Conservation (phyloP, 2,113 vertebrate species). For the Seriola dumerili region DNA sequence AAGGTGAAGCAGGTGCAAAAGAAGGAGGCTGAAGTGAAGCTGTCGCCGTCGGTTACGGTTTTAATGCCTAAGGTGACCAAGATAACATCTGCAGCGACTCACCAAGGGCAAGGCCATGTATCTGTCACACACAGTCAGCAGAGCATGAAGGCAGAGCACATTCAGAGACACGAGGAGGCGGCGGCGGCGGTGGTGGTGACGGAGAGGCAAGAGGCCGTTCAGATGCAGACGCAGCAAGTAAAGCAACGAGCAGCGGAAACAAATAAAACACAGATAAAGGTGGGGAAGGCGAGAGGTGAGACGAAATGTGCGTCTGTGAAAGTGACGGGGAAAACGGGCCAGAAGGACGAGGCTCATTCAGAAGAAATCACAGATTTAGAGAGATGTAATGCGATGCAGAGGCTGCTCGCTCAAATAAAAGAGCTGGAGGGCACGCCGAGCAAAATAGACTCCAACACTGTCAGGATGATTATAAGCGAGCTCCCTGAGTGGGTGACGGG, state of each 20-base stretch:
- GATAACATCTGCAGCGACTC: slow-evolving; percentile 46
- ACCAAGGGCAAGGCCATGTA: slow-evolving; percentile 69
- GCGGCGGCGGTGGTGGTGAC: slow-evolving; percentile 61
- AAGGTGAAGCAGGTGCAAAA: slow-evolving; percentile 68
- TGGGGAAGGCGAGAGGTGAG: slow-evolving; percentile 61
- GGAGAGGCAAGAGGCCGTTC: slow-evolving; percentile 70
- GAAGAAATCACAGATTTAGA: slow-evolving; percentile 82
- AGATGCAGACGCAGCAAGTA: slow-evolving; percentile 71
- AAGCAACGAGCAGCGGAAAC: slow-evolving; percentile 62
- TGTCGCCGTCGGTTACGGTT: slow-evolving; percentile 68
- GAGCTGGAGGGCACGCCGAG: slow-evolving; percentile 85
- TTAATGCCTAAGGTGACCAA: slow-evolving; percentile 72
- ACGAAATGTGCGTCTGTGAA: slow-evolving; percentile 48
- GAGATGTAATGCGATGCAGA: slow-evolving; percentile 85
- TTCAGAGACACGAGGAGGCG: slow-evolving; percentile 68
- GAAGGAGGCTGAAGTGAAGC: slow-evolving; percentile 63
- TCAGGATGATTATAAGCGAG: slow-evolving; percentile 84
- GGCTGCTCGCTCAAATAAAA: slow-evolving; percentile 86
- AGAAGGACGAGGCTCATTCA: slow-evolving; percentile 63
- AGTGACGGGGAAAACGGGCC: slow-evolving; percentile 24
- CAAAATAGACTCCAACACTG: slow-evolving; percentile 82
- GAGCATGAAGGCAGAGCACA: slow-evolving; percentile 67
- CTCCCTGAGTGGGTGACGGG: slow-evolving; percentile 88
- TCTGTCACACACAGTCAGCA: slow-evolving; percentile 75
- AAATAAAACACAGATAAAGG: slow-evolving; percentile 60